A percentile compares a stretch with the other conserved stretches of the same genome.
Conservation (phyloP, 2,797 vertebrate species). For the Poecilia picta region DNA sequence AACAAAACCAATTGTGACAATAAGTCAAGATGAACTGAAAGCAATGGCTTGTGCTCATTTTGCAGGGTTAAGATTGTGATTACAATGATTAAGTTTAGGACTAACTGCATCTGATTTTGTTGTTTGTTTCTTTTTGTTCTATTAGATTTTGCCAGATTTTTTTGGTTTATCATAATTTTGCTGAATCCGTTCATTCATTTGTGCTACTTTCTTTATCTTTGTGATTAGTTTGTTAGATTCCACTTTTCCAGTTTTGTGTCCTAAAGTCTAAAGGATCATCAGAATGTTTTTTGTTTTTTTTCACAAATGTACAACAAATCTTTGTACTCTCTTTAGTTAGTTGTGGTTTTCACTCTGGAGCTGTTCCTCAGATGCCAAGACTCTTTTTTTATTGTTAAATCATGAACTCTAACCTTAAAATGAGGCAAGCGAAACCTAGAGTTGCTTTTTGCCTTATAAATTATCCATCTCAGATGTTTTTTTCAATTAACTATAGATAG, state of each 20-base stretch:
- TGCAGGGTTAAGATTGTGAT: not conserved
- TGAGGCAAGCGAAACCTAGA: not conserved
- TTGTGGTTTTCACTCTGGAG: not conserved
- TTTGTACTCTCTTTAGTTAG: not conserved
- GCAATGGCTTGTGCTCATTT: not conserved
- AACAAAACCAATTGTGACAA: not conserved
- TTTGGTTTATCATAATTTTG: not conserved
- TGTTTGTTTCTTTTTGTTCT: not conserved
- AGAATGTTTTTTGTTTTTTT: no score
- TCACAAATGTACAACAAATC: no score
- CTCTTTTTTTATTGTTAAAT: not conserved
- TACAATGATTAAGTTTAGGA: not conserved
- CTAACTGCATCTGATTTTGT: not conserved
- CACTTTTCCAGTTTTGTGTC: not conserved
- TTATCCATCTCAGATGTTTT: not conserved
- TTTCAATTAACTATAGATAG: not conserved
- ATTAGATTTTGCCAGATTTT: not conserved
- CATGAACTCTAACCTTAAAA: conserved; percentile 2
- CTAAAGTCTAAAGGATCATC: not conserved
- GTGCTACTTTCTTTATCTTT: not conserved
- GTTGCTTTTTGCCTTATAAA: not conserved
- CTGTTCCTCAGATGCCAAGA: not conserved
- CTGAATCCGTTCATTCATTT: not conserved
- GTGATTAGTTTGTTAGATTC: not conserved
- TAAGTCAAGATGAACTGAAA: not conserved